Conservation (phyloP, 2,113 vertebrate species). For the Azemiops feae region DNA sequence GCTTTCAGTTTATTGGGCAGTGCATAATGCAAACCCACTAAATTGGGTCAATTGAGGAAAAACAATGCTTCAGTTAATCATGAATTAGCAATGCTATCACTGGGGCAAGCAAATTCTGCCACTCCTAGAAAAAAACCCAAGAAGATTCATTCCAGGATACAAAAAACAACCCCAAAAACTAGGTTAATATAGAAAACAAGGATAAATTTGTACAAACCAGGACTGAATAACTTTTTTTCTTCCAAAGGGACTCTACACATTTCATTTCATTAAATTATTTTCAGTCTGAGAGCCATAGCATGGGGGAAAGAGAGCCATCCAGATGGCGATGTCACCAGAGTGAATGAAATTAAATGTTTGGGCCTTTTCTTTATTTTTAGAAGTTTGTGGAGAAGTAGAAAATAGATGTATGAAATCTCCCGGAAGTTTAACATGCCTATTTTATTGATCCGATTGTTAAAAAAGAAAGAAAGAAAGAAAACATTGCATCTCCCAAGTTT, state of each 20-base stretch:
- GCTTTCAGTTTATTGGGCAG: background rate
- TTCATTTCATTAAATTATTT: background rate
- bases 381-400: background rate
- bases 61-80: background rate
- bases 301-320: background rate
- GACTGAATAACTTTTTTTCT: background rate
- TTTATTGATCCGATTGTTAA: background rate
- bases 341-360: background rate
- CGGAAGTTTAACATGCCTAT: background rate
- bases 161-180: background rate
- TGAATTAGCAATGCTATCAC: background rate
- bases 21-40: background rate
- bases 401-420: background rate
- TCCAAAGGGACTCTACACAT: background rate
- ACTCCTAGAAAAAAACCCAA: background rate
- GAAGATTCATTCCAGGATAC: background rate
- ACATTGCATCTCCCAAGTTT: background rate
- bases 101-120: background rate
- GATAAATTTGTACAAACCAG: background rate
- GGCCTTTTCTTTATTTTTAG: background rate
- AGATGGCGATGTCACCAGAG: background rate
- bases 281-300: background rate
- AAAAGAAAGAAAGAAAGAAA: background rate
- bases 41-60: background rate
- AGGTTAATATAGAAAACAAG: background rate